Base-by-base conservation (phyloP, 2,888 invertebrate genomes). In the Helicoverpa assulta region DNA sequence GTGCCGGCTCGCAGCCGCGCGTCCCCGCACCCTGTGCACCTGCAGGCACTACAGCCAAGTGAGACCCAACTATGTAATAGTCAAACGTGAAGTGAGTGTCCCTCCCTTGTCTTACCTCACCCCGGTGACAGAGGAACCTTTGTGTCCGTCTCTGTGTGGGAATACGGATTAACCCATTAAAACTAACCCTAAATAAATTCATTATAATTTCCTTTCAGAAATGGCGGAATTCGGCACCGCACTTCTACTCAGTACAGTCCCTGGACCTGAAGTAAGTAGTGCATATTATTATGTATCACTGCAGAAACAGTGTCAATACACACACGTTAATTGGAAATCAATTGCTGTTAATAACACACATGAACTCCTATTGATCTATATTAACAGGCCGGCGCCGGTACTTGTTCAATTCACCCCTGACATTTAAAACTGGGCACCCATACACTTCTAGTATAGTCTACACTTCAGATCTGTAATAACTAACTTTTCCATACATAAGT, bases 171-270 rank as follows among this genome's bases (percentile, higher is more conserved):
- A 33, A 57, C 1, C 47, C 43, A 37, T 40, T 43, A 67, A 61
- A 58, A 19, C 6, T 12, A 40, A 52, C 16, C 12, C 16, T 29
- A 6, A 19, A n/a, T 63, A 55, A 76, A 37, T 26, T 12, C n/a
- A 29, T 19, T 29, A n/a, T 37, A 26, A 63, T 56, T 62, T 85
- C 85, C 78, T 95, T 95, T 78, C 95, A 95, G 95, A 95, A 95
- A 92, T 95, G 95, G 95, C 91, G 95, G 73, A 93, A 95, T 80
- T 95, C 95, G 18, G 94, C 95, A 67, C 95, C 94, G 6, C 92
- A 89, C 81, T 95, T 95, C 87, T 95, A 95, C 84, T 92, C 95
- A 47, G 90, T 92, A 53, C 95, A 95, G 82, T 92, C 94, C 56
- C 86, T 94, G 74, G 95, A 95, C 81, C 90, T 93, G 88, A 94